A percentile compares a stretch with the other conserved stretches of the same genome.
These are phyloP conservation scores for Phyllotreta cruciferae DNA, from an alignment of 2,888 invertebrate species.

Conservation along the genomic window DNA sequence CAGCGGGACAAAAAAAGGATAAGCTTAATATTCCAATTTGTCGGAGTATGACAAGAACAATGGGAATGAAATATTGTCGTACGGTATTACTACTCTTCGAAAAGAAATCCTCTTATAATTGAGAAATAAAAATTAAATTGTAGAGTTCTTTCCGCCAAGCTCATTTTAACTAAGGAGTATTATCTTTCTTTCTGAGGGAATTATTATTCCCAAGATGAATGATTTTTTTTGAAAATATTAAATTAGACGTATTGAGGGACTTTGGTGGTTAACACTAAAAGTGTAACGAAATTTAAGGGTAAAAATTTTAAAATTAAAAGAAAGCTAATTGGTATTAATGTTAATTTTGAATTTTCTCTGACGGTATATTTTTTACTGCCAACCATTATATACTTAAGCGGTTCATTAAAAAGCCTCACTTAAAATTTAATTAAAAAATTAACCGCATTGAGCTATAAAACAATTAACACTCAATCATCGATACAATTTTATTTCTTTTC, in stretches of 20 bases:
- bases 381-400: too few relatives aligned
- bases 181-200: slow-evolving; percentile 10
- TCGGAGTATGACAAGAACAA: slow-evolving; percentile 31
- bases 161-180: slow-evolving; percentile 14
- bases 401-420: too few relatives aligned
- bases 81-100: slow-evolving; percentile 31
- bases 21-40: slow-evolving; percentile 28
- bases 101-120: slow-evolving; percentile 38
- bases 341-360: too few relatives aligned
- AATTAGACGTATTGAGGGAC: neutral
- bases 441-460: too few relatives aligned
- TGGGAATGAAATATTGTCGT: slow-evolving; percentile 37
- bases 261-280: neutral
- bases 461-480: too few relatives aligned
- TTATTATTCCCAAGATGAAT: neutral
- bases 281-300: too few relatives aligned
- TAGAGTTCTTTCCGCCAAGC: slow-evolving; percentile 17
- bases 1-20: neutral
- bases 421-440: too few relatives aligned
- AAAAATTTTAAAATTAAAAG: too few relatives aligned
- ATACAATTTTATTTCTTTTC: too few relatives aligned
- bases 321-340: too few relatives aligned
- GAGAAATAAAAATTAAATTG: slow-evolving; percentile 40
- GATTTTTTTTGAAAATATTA: slow-evolving; percentile 2
- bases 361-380: too few relatives aligned